Evolutionary conservation across 2,113 vertebrate genomes (phyloP), one percentile per base, ranked within the genome.

Genomic region (Gasterosteus nipponicus): DNA sequence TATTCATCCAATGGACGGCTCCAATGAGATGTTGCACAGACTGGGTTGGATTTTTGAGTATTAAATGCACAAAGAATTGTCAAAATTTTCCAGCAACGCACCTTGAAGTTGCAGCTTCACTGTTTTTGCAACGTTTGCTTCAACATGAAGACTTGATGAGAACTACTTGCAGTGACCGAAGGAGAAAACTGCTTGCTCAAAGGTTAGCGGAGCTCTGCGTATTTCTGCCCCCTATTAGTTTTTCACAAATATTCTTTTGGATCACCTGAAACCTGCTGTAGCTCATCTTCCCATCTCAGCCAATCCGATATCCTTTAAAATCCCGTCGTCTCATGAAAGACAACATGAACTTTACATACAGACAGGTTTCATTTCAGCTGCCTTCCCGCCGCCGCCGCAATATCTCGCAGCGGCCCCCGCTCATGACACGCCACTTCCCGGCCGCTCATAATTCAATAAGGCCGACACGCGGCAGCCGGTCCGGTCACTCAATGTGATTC

Each of bases 371-470:
- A 88, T 87, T 78, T 81, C 72, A 75, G 79, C 12, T 10, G 44
- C 63, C 73, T 83, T 69, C 7, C 73, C 80, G 33, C 77, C 39
- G 74, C 63, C 75, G 44, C 76, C 68, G 82, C 85, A 68, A 74
- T 79, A 86, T 81, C 78, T 70, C 3, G 38, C 61, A 16, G 2
- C 33, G 38, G 53, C 77, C 80, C 71, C 15, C 54, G 66, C 78
- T 87, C 86, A 85, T 78, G 81, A 83, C 82, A 69, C 62, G 73
- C 59, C 81, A 75, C 81, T 81, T 91, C 87, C 89, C 81, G 85
- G 64, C 54, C 29, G 78, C 77, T 84, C 87, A 86, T 90, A 90
- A 92, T 89, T 92, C 91, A 91, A 92, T 91, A 88, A 90, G 77
- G 72, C 68, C 75, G 81, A 90, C 84, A 58, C 39, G 61, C 69